Conservation (phyloP, 2,888 invertebrate genomes). For the Seira ritae region DNA sequence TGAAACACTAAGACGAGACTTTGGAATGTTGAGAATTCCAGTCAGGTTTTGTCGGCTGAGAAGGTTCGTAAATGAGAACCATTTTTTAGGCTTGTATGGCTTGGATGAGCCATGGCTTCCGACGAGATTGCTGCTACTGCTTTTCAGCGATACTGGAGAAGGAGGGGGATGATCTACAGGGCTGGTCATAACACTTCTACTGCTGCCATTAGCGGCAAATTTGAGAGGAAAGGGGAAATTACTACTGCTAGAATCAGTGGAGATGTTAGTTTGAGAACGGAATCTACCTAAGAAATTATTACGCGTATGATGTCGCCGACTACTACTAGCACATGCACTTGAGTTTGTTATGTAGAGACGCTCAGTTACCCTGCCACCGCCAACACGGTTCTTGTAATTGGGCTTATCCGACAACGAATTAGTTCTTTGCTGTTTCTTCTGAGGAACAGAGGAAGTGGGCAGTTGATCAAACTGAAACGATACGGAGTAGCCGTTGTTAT, state of each 20-base stretch:
- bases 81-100: slow-evolving; percentile 66
- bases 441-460: slow-evolving; percentile 12
- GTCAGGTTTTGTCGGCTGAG: slow-evolving; percentile 70
- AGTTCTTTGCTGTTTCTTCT: too few species aligned
- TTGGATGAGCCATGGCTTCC: slow-evolving; percentile 26
- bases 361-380: slow-evolving; percentile 6
- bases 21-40: slow-evolving; percentile 68
- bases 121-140: slow-evolving; percentile 43
- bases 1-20: slow-evolving; percentile 71
- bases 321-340: slow-evolving; percentile 24
- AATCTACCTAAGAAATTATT: slow-evolving; percentile 68
- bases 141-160: slow-evolving; percentile 58
- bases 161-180: slow-evolving; percentile 63
- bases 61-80: slow-evolving; percentile 73
- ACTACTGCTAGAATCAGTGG: neutral
- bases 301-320: slow-evolving; percentile 25
- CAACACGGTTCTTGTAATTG: slow-evolving; percentile 38
- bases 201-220: slow-evolving; percentile 62
- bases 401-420: neutral
- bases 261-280: slow-evolving; percentile 66
- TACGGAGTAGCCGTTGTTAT: slow-evolving; percentile 49
- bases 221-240: slow-evolving; percentile 49
- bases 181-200: slow-evolving; percentile 67
- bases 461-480: slow-evolving; percentile 64
- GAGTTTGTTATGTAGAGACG: slow-evolving; percentile 36